Conservation (phyloP, 2,888 invertebrate genomes). For the Lysandra coridon region DNA sequence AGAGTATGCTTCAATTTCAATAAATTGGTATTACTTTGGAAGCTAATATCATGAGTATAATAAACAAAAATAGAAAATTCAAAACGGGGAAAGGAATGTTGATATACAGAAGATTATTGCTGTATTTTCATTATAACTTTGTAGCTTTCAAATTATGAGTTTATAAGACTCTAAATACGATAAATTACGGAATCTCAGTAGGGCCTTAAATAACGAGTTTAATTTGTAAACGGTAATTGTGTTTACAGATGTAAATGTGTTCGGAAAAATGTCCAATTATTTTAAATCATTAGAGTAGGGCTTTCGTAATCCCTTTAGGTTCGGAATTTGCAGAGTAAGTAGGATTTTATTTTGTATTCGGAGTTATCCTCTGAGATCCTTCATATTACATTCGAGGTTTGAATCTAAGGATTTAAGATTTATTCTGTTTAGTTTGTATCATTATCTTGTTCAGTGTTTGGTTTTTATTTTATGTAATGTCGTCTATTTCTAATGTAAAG, state of each 20-base stretch:
- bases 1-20: too few relatives aligned
- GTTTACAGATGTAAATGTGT: constrained; percentile 10
- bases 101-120: too few relatives aligned
- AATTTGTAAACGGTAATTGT: constrained; percentile 11
- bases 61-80: too few relatives aligned
- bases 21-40: too few relatives aligned
- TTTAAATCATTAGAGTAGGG: constrained; percentile 3
- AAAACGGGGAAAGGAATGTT: too few relatives aligned
- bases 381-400: neutral
- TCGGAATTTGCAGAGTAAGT: neutral
- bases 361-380: neutral
- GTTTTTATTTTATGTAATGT: neutral
- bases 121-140: too few relatives aligned
- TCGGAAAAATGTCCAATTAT: constrained; percentile 1
- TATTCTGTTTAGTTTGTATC: neutral
- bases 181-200: too few relatives aligned
- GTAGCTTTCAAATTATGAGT: too few relatives aligned
- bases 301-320: neutral
- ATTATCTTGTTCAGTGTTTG: neutral
- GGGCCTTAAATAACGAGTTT: neutral
- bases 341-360: neutral
- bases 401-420: neutral
- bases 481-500: neutral
- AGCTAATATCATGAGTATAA: too few relatives aligned
- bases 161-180: too few relatives aligned